Evolutionary conservation across 2,888 invertebrate genomes (phyloP), one percentile per base, ranked within the genome.

Genomic region (Drosophila algonquin): DNA sequence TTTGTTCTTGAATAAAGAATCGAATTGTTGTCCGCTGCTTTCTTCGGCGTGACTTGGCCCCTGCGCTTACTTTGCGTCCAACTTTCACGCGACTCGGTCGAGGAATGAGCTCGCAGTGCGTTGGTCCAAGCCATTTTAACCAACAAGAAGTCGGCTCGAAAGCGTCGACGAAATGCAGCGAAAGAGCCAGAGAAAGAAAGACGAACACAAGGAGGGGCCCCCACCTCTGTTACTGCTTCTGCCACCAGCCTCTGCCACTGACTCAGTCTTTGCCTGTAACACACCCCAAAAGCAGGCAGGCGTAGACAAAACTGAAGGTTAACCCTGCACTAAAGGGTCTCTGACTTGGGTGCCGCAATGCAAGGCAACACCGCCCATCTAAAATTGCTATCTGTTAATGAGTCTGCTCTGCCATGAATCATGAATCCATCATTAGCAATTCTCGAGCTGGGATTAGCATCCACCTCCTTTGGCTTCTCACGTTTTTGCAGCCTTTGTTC

Each of bases 31-130:
- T 59, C 47, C 46, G 48, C 61, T 64, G 87, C 84, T 87, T 84
- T 81, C 75, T 83, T 86, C 51, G 67, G 45, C 40, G 40, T 40
- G 40, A 40, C n/a, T 40, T 40, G 40, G 14, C 40, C 50, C 40
- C 50, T 76, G 72, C 64, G 73, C 70, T 69, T 80, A 82, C 71
- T 76, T 73, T 69, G 47, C 79, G 90, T 80, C 81, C 90, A 90
- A 92, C 92, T 92, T 92, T 92, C 92, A 90, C 91, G 92, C 91
- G 91, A 89, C 91, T 90, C 89, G 88, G 89, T 88, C 88, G 90
- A 90, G 89, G 88, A 92, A 91, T 92, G 92, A 91, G 87, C 88
- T 79, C 82, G 83, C 84, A 67, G 63, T 81, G 77, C 85, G 77
- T 76, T 80, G 79, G 80, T 73, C 82, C 80, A 81, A 81, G 88